phyloP scores from a whole-genome alignment of 2,113 vertebrate genomes.

The Scomber scombrus region DNA sequence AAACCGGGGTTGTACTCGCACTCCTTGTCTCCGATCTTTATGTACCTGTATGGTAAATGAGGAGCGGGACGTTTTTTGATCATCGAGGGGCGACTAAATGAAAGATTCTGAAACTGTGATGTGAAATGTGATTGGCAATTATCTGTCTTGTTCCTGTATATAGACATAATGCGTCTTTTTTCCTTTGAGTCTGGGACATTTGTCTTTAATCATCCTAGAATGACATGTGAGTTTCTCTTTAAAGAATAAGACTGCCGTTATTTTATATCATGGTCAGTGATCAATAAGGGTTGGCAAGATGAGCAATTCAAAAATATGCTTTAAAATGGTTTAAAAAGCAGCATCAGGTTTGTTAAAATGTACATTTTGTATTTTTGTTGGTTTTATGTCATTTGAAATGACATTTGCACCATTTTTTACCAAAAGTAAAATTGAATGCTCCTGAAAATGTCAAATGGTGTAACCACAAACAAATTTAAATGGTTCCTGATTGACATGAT shows the following conservation, averaged over 20 bases:
- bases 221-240: not conserved
- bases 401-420: too few relatives aligned
- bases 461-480: too few relatives aligned
- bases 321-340: too few relatives aligned
- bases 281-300: too few relatives aligned
- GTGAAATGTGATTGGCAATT: not conserved
- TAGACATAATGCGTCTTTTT: not conserved
- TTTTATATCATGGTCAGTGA: not conserved
- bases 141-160: not conserved
- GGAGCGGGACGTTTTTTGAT: not conserved
- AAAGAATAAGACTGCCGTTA: not conserved
- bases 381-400: too few relatives aligned
- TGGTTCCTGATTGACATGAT: too few relatives aligned
- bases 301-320: too few relatives aligned
- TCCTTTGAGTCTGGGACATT: not conserved
- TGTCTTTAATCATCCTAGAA: not conserved
- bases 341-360: too few relatives aligned
- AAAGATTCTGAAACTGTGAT: not conserved
- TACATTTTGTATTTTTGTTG: too few relatives aligned
- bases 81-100: not conserved
- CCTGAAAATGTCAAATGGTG: too few relatives aligned
- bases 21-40: constrained; percentile 96
- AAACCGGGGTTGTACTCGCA: constrained; percentile 92
- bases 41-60: constrained; percentile 83
- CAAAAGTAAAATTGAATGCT: too few relatives aligned